These are phyloP conservation scores for Lacerta viridis DNA, from an alignment of 2,797 vertebrate species.

Conservation along the genomic window DNA sequence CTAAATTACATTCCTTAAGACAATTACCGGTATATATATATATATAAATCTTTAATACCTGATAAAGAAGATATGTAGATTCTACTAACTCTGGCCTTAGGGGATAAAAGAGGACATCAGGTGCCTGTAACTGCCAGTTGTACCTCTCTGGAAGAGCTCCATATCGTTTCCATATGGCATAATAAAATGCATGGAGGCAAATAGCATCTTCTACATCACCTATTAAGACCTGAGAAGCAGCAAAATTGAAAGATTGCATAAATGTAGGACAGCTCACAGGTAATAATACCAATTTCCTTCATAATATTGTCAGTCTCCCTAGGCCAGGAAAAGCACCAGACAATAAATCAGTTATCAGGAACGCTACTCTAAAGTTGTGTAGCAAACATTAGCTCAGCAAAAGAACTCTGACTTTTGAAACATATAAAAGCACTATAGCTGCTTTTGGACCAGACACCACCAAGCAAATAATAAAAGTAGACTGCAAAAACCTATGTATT, in stretches of 20 bases:
- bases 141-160: constrained; percentile 97
- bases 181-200: constrained; percentile 98
- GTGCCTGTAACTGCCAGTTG: constrained; percentile 98
- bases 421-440: neutral
- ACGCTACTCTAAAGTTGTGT: neutral
- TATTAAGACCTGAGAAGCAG: constrained; percentile 88
- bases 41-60: constrained; percentile 80
- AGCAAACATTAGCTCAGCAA: neutral
- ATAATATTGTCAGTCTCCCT: neutral
- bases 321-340: neutral
- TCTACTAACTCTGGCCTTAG: constrained; percentile 96
- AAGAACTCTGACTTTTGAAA: neutral
- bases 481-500: neutral
- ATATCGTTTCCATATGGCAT: constrained; percentile 98
- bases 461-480: neutral
- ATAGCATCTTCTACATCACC: constrained; percentile 99
- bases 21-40: neutral
- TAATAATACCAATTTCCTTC: neutral
- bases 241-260: fast-evolving
- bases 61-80: constrained; percentile 97
- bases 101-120: constrained; percentile 96
- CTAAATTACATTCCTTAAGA: neutral
- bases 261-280: neutral
- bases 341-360: neutral
- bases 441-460: neutral